phyloP scores from a whole-genome alignment of 2,888 invertebrate genomes.

The Synanthedon tipuliformis region DNA sequence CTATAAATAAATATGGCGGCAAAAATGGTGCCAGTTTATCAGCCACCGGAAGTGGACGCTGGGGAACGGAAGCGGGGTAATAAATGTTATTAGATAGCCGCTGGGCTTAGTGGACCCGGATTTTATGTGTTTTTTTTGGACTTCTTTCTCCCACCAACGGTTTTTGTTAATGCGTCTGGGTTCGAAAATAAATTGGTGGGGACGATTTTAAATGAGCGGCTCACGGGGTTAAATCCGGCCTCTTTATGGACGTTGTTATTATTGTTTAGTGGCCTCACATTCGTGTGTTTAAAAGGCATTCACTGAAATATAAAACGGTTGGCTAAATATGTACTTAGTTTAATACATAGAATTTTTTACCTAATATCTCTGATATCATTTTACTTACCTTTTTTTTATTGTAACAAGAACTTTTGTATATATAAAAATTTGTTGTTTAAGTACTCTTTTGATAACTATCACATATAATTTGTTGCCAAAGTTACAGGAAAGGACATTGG shows the following conservation, averaged over 20 bases:
- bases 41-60: slow-evolving; percentile 65
- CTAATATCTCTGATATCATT: too few species aligned
- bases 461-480: too few species aligned
- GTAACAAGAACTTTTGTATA: too few species aligned
- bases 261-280: neutral
- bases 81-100: slow-evolving; percentile 71
- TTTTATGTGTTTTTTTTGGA: slow-evolving; percentile 45
- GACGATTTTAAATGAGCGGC: slow-evolving; percentile 37
- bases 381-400: too few species aligned
- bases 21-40: slow-evolving; percentile 70
- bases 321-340: too few species aligned
- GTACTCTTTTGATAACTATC: too few species aligned
- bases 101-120: slow-evolving; percentile 60
- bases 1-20: slow-evolving; percentile 70
- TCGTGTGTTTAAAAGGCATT: too few species aligned
- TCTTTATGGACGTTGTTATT: neutral
- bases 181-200: slow-evolving; percentile 54
- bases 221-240: slow-evolving; percentile 14
- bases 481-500: too few species aligned
- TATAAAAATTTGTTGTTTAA: too few species aligned
- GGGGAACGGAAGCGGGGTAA: slow-evolving; percentile 61
- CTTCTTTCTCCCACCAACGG: slow-evolving; percentile 43
- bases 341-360: too few species aligned
- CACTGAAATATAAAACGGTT: too few species aligned
- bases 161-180: slow-evolving; percentile 69